phyloP scores from a whole-genome alignment of 2,797 vertebrate genomes.

The Coreius guichenoti region DNA sequence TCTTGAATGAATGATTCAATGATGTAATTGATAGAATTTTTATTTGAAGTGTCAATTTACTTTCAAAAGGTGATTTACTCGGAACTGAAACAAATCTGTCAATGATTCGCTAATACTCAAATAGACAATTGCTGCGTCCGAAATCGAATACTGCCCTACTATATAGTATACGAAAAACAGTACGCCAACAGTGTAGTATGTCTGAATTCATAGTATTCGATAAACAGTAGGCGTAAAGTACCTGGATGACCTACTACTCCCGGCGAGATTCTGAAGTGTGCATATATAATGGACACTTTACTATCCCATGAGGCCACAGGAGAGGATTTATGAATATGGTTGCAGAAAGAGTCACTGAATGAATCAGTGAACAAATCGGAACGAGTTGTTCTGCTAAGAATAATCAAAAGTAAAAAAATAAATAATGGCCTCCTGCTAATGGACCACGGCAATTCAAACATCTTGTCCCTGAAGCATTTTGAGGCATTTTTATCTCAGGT shows the following conservation, averaged over 20 bases:
- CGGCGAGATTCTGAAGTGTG: too few relatives aligned
- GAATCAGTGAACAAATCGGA: background rate
- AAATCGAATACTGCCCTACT: too few relatives aligned
- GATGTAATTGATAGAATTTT: background rate
- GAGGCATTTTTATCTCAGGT: background rate
- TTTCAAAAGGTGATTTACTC: background rate
- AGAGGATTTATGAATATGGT: background rate
- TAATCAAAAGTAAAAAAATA: background rate
- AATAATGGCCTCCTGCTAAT: background rate
- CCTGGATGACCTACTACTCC: too few relatives aligned
- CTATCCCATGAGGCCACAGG: too few relatives aligned
- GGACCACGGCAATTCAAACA: background rate
- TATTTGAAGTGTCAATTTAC: background rate
- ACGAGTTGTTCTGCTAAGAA: background rate
- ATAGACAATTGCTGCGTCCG: too few relatives aligned
- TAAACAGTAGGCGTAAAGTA: too few relatives aligned
- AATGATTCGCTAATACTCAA: too few relatives aligned
- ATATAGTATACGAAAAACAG: too few relatives aligned
- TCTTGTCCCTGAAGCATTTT: background rate
- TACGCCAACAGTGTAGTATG: too few relatives aligned
- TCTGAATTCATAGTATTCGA: too few relatives aligned
- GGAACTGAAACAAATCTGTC: background rate
- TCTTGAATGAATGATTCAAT: background rate
- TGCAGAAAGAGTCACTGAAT: background rate
- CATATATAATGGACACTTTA: too few relatives aligned